These are phyloP conservation scores for Alaudala cheleensis DNA, from an alignment of 2,113 vertebrate species.

Conservation along the genomic window DNA sequence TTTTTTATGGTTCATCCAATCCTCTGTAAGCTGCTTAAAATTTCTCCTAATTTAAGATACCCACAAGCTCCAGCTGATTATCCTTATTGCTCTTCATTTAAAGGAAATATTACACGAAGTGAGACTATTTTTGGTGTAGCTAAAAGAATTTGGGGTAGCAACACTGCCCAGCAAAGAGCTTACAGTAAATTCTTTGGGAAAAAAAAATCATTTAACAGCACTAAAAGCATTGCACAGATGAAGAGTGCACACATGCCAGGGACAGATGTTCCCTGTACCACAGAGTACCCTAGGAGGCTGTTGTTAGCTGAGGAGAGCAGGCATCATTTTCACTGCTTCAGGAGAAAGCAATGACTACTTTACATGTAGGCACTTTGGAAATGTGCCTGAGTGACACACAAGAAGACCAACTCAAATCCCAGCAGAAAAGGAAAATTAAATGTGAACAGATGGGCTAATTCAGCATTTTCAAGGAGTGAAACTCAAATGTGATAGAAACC, in stretches of 20 bases:
- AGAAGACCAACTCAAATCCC: constrained; percentile 20
- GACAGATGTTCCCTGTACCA: not conserved
- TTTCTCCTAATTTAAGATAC: not conserved
- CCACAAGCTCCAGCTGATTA: not conserved
- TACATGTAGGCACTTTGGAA: not conserved
- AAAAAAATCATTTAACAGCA: not conserved
- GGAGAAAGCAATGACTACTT: not conserved
- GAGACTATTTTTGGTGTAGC: not conserved
- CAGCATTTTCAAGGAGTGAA: constrained; percentile 28
- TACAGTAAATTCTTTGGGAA: not conserved
- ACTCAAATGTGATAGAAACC: constrained; percentile 31
- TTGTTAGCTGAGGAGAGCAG: not conserved
- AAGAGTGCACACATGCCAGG: not conserved
- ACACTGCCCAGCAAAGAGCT: not conserved
- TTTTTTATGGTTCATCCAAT: not conserved
- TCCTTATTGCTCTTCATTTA: not conserved
- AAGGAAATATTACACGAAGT: not conserved
- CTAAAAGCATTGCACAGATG: not conserved
- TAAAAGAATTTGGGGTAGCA: not conserved
- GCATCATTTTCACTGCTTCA: constrained; percentile 6
- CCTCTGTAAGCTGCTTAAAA: not conserved
- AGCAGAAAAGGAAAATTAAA: constrained; percentile 53
- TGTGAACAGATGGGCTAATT: constrained; percentile 52
- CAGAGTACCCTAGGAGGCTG: not conserved
- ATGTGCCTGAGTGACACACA: not conserved